Base-by-base conservation (phyloP, 2,888 invertebrate species). In the Malacosoma neustria region DNA sequence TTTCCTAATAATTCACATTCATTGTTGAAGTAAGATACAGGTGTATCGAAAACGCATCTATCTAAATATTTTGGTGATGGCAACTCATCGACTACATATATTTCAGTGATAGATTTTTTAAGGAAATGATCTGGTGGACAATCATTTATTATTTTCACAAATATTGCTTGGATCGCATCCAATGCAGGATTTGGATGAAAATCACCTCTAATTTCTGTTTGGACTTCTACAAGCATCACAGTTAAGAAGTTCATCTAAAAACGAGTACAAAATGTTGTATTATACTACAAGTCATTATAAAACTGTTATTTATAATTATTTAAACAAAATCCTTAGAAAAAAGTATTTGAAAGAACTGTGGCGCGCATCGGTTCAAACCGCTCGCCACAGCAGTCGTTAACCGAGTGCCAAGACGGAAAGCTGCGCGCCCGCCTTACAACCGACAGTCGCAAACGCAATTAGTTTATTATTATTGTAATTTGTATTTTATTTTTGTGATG, bases 161-260 rank as follows among this genome's bases (percentile, higher is more conserved):
- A 96, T 47, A 97, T 72, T 3, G 93, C 95, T 61, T 88, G 76
- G 13, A 99, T 91, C 5, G 90, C 66, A 85, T 99, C 98, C 45
- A 89, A 60, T 37, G 90, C 77, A 0, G 98, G 98, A 82, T 99
- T 93, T 0, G 97, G 97, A 46, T 89, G 84, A 2, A 96, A 79
- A 51, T 93, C 90, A 3, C 89, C 92, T 45, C 97, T 88, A 0
- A 94, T 92, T 30, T 87, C 71, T 29, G 91, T 89, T 61, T 94
- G 94, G 7, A 98, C 73, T 85, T 99, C 99, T 61, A 97, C 60
- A 13, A 93, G 89, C 75, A 98, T 84, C n/a, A 93, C 75, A 1
- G 96, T 96, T 33, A 98, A 72, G 59, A 89, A 90, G 60, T 93
- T 91, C 45, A 89, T 87, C 90, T 92, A 59, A 75, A 66, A 44